These are phyloP conservation scores for Sarcophaga subvicina DNA, from an alignment of 2,888 invertebrate genomes.

Conservation along the genomic window DNA sequence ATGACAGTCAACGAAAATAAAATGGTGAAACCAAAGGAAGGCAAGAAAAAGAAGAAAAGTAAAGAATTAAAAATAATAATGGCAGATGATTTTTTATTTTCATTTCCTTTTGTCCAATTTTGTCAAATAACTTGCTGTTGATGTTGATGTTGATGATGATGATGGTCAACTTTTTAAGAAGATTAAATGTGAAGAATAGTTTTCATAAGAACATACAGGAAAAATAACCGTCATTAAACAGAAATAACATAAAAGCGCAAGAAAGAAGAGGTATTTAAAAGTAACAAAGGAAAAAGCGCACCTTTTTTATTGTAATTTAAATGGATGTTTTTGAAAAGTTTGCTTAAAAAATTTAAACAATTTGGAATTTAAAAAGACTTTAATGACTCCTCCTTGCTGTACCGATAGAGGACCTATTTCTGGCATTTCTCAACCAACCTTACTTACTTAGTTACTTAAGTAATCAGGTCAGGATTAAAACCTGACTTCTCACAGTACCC, in stretches of 20 bases:
- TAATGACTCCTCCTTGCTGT: too few species aligned
- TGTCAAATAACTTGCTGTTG: slow-evolving; percentile 26
- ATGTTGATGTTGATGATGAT: neutral
- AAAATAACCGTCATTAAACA: slow-evolving; percentile 21
- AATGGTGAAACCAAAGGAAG: slow-evolving; percentile 10
- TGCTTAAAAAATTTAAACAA: too few species aligned
- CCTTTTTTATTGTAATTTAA: too few species aligned
- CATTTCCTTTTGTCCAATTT: slow-evolving; percentile 9
- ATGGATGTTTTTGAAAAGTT: too few species aligned
- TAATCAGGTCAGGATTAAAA: too few species aligned
- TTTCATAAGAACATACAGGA: slow-evolving; percentile 2
- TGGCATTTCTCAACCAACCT: too few species aligned
- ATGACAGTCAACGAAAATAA: slow-evolving; percentile 12
- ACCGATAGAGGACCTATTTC: too few species aligned
- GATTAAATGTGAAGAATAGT: slow-evolving; percentile 58
- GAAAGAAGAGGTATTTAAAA: too few species aligned
- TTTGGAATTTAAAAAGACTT: too few species aligned
- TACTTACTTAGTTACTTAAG: too few species aligned
- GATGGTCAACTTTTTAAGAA: slow-evolving; percentile 48
- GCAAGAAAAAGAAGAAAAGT: neutral
- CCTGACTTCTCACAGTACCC: too few species aligned
- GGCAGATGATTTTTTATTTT: neutral
- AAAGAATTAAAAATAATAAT: neutral
- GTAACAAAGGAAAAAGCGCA: too few species aligned
- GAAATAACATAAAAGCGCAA: neutral